Base-by-base conservation (phyloP, 2,113 vertebrate species). In the Silurus asotus region DNA sequence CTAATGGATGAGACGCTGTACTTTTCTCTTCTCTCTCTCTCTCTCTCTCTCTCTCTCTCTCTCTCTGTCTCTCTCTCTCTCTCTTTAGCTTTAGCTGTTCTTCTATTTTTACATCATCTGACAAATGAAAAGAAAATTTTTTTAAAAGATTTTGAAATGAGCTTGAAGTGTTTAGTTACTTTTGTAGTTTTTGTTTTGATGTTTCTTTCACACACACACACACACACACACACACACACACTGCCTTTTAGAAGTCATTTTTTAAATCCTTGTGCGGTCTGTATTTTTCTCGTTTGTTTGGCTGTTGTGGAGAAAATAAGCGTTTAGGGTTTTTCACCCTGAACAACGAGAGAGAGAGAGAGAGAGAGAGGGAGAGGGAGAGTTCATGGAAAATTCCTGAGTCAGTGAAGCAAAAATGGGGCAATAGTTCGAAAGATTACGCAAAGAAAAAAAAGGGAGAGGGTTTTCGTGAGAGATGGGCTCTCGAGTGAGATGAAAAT, bases 341-440 rank as follows among this genome's bases (percentile, higher is more conserved):
- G 3, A 61, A n/a, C 69, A 37, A 37, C 37, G 37, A 37, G 37
- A 37, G 37, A 37, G 37, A 37, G 28, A 37, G 37, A 37, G 37
- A 37, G 37, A 37, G 37, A 37, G 37, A 37, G 37, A 37, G 37
- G 3, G 37, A 37, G 37, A 37, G 37, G 3, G 37, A 37, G 37
- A 48, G 19, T 70, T 70, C 62, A 59, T 85, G 84, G 84, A 80
- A 85, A 85, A 80, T 85, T 85, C 84, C 64, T 69, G 64, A 85
- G 76, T 58, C 64, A 65, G 23, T 80, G 61, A 85, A 77, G 62
- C 53, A 65, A 17, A 80, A 69, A 79, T 45, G 9, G 64, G 19
- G 62, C 15, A 51, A 77, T 58, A 49, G 82, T 61, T 75, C n/a
- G 4, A 75, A 37, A 37, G 82, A 55, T 69, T 23, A 74, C 53